Evolutionary conservation across 2,888 invertebrate species (phyloP).

Genomic region (Tholera decimalis): DNA sequence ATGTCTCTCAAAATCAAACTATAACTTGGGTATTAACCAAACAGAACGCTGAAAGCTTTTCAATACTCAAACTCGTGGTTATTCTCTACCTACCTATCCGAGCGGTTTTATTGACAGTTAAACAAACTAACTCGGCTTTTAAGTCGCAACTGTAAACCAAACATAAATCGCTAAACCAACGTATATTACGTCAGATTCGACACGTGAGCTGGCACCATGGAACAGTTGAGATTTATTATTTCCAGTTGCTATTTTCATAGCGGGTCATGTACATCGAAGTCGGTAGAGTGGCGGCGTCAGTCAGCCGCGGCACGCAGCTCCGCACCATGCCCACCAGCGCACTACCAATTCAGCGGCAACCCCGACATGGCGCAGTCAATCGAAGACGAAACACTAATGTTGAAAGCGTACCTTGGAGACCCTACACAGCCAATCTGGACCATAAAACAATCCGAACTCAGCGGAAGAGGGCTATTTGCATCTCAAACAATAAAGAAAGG

Average conservation of each 20-base stretch:
- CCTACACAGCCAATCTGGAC: constrained; percentile 84
- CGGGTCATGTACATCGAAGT: constrained; percentile 80
- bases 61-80: constrained; percentile 8
- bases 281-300: constrained; percentile 73
- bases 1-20: background rate
- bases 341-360: constrained; percentile 55
- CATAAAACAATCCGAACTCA: constrained; percentile 91
- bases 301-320: constrained; percentile 74
- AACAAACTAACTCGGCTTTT: constrained; percentile 57
- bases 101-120: constrained; percentile 52
- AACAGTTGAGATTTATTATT: constrained; percentile 79
- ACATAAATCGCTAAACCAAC: constrained; percentile 71
- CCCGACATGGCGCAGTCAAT: constrained; percentile 66
- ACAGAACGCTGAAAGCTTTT: constrained; percentile 9
- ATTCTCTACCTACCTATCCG: constrained; percentile 7
- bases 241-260: constrained; percentile 88
- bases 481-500: constrained; percentile 92
- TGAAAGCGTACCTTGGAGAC: constrained; percentile 62
- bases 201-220: constrained; percentile 78
- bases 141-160: constrained; percentile 68
- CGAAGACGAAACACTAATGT: constrained; percentile 47
- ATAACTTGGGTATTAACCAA: background rate
- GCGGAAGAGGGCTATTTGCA: constrained; percentile 94
- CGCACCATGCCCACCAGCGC: constrained; percentile 66
- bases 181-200: constrained; percentile 81